These are phyloP conservation scores for Laothoe populi DNA, from an alignment of 2,888 invertebrate genomes.

Conservation along the genomic window DNA sequence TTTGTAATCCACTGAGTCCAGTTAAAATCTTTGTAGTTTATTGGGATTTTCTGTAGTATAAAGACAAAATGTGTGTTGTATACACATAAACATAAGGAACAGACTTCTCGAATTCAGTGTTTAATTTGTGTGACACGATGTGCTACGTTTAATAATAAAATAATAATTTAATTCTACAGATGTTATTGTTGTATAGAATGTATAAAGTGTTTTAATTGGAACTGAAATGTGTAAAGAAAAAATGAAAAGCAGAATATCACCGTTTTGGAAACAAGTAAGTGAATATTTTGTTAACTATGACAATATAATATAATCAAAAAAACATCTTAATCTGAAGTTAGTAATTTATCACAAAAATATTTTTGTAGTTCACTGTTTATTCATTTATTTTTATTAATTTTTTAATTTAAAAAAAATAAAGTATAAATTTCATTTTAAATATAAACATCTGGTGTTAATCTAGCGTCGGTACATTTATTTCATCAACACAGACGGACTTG, in stretches of 20 bases:
- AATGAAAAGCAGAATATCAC: constrained; percentile 41
- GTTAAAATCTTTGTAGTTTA: constrained; percentile 13
- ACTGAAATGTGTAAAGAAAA: constrained; percentile 39
- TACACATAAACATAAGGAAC: background rate
- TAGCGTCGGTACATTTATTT: too few relatives aligned
- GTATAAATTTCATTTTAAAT: too few relatives aligned
- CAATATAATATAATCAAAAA: constrained; percentile 4
- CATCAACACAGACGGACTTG: too few relatives aligned
- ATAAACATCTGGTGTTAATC: too few relatives aligned
- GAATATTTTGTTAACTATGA: constrained; percentile 3
- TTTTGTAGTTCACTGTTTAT: too few relatives aligned
- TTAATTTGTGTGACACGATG: background rate
- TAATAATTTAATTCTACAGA: background rate
- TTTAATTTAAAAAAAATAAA: too few relatives aligned
- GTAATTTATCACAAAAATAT: too few relatives aligned
- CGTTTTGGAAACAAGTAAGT: constrained; percentile 58
- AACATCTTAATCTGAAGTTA: too few relatives aligned
- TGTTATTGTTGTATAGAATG: background rate
- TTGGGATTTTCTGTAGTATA: constrained; percentile 3
- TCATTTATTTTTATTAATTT: too few relatives aligned
- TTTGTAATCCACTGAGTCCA: constrained; percentile 27
- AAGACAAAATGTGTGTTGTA: constrained; percentile 21
- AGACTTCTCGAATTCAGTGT: background rate
- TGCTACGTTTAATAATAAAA: background rate
- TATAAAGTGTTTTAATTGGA: constrained; percentile 16